These are phyloP conservation scores for Setophaga coronata DNA, from an alignment of 2,113 vertebrate genomes.

Conservation along the genomic window DNA sequence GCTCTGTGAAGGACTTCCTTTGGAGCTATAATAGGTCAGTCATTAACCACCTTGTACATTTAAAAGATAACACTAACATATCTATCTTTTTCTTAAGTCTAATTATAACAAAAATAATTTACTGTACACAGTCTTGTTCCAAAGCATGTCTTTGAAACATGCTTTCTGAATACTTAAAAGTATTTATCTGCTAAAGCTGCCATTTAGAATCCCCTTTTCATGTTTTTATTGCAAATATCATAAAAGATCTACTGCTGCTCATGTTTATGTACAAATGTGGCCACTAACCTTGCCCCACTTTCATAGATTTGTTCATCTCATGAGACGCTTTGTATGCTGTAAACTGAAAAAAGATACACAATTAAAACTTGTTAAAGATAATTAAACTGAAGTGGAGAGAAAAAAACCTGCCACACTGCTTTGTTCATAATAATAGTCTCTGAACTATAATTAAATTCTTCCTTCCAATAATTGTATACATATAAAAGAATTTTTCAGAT, in stretches of 20 bases:
- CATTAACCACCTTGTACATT: background rate
- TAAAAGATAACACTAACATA: background rate
- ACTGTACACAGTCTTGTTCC: background rate
- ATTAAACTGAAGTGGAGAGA: constrained; percentile 66
- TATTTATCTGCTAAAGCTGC: background rate
- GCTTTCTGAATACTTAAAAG: background rate
- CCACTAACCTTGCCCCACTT: constrained; percentile 49
- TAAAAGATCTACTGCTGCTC: constrained; percentile 39
- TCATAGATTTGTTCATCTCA: constrained; percentile 45
- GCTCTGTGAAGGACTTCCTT: background rate
- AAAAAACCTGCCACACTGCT: constrained; percentile 38
- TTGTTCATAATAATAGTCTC: constrained; percentile 70
- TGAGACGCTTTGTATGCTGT: constrained; percentile 39
- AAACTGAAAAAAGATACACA: constrained; percentile 64
- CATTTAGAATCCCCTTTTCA: background rate
- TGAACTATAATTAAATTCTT: constrained; percentile 73
- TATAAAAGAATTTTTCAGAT: constrained; percentile 70
- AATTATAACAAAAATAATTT: background rate
- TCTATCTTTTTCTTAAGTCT: background rate
- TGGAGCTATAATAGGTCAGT: background rate
- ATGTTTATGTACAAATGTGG: constrained; percentile 36
- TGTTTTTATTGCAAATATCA: constrained; percentile 1
- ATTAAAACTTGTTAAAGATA: constrained; percentile 75
- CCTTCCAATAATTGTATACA: constrained; percentile 71
- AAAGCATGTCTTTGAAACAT: background rate